A percentile compares a stretch with the other conserved stretches of the same genome.
Evolutionary conservation across 2,113 vertebrate species (phyloP).

Genomic region (Phalacrocorax aristotelis): DNA sequence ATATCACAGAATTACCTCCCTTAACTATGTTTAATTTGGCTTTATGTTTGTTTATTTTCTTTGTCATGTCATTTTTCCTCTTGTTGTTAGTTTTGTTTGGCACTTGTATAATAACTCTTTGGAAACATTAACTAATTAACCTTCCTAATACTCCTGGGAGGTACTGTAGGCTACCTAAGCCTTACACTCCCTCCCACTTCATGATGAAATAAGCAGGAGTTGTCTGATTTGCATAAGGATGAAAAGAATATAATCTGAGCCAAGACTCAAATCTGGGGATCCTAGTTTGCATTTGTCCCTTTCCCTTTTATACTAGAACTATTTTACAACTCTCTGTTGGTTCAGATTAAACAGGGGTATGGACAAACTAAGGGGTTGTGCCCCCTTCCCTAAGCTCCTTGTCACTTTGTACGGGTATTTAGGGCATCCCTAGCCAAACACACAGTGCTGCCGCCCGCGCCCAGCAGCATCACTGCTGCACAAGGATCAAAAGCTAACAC

Average conservation of each 20-base stretch:
- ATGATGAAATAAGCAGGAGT: conserved; percentile 48
- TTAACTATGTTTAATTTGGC: conserved; percentile 50
- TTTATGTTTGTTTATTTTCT: conserved; percentile 51
- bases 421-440: background rate
- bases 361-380: background rate
- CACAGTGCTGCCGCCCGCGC: background rate
- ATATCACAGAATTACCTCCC: conserved; percentile 28
- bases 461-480: background rate
- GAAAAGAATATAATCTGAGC: background rate
- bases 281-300: background rate
- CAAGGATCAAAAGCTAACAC: background rate
- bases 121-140: conserved; percentile 63
- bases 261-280: background rate
- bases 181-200: conserved; percentile 28
- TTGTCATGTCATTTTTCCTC: conserved; percentile 35
- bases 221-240: conserved; percentile 53
- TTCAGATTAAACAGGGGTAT: background rate
- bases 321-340: background rate
- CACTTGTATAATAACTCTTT: conserved; percentile 41
- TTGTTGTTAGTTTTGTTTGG: conserved; percentile 44
- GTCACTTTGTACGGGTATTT: fast-evolving
- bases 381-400: background rate
- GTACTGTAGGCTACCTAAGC: conserved; percentile 38
- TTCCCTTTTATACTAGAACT: background rate
- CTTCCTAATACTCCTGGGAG: conserved; percentile 52